These are phyloP conservation scores for Octonoba sinensis DNA, from an alignment of 2,888 invertebrate species.

Conservation along the genomic window DNA sequence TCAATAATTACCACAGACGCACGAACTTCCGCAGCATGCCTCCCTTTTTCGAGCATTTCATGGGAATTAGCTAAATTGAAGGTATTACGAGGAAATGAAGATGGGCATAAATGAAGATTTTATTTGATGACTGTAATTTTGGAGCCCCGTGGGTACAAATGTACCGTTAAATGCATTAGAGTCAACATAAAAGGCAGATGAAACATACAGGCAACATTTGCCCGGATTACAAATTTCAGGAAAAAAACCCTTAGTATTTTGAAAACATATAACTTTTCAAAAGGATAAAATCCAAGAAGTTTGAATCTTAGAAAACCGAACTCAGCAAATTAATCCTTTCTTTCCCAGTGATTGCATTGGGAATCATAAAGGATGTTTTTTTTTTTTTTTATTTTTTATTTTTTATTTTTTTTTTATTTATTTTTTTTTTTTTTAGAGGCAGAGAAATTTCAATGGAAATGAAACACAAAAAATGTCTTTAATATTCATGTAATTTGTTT, in stretches of 20 bases:
- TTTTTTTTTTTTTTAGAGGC: too few relatives aligned
- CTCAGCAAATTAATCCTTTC: too few relatives aligned
- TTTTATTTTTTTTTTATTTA: too few relatives aligned
- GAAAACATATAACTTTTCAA: not conserved
- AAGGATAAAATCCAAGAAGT: not conserved
- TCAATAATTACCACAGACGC: slow-evolving; percentile 6
- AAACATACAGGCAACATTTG: not conserved
- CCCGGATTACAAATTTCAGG: not conserved
- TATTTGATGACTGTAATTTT: slow-evolving; percentile 1
- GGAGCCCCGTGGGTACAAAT: not conserved
- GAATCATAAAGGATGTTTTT: too few relatives aligned
- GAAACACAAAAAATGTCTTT: too few relatives aligned
- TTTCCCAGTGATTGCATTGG: too few relatives aligned
- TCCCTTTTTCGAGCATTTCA: slow-evolving; percentile 11
- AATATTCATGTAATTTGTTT: too few relatives aligned
- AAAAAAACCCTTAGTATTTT: not conserved
- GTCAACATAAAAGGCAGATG: too few relatives aligned
- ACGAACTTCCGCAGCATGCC: not conserved
- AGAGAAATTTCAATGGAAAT: too few relatives aligned
- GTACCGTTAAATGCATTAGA: too few relatives aligned
- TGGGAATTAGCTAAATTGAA: slow-evolving; percentile 16
- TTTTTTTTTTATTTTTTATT: too few relatives aligned
- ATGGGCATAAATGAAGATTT: slow-evolving; percentile 1
- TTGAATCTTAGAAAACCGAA: too few relatives aligned
- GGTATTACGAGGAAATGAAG: slow-evolving; percentile 16